phyloP scores from a whole-genome alignment of 1,140 invertebrate genomes.

The Stegodyphus dumicola region DNA sequence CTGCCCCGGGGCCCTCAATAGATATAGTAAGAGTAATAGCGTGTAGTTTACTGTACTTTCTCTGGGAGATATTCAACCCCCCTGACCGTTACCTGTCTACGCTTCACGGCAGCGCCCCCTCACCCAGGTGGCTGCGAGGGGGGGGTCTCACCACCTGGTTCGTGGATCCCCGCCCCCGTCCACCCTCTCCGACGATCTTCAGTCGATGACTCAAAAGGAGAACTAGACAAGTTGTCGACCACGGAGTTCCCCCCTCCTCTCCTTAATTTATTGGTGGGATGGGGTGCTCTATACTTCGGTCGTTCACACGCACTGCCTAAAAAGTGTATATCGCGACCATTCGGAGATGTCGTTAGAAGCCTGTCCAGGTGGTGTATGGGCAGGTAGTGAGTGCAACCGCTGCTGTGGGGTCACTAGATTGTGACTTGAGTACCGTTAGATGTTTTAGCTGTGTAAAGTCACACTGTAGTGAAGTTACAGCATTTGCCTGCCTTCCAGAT shows the following conservation, averaged over 20 bases:
- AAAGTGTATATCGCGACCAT: conserved; percentile 2
- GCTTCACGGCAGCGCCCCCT: not conserved
- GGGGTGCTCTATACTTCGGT: not conserved
- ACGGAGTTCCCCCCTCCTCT: too few relatives aligned
- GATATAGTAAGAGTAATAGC: too few relatives aligned
- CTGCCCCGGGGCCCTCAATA: not conserved
- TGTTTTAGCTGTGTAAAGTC: too few relatives aligned
- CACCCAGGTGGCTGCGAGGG: conserved; percentile 1
- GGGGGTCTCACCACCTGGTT: conserved; percentile 8
- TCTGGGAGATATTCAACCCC: not conserved
- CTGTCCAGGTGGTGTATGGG: not conserved
- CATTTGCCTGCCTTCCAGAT: too few relatives aligned
- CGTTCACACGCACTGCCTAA: not conserved
- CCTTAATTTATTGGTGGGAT: conserved; percentile 3
- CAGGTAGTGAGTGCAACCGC: too few relatives aligned
- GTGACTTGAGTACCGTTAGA: too few relatives aligned
- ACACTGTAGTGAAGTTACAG: too few relatives aligned
- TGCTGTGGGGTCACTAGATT: too few relatives aligned
- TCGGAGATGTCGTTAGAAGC: not conserved
- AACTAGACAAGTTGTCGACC: not conserved
- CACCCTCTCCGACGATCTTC: not conserved
- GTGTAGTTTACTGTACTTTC: not conserved
- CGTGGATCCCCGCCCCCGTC: not conserved
- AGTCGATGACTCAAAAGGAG: conserved; percentile 19
- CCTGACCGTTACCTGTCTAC: conserved; percentile 11